Percentiles rank a stretch among this genome's conserved stretches.
Evolutionary conservation across 64 coral and sea anemone genomes (phyloP).

Genomic region (Trachythela sp.): DNA sequence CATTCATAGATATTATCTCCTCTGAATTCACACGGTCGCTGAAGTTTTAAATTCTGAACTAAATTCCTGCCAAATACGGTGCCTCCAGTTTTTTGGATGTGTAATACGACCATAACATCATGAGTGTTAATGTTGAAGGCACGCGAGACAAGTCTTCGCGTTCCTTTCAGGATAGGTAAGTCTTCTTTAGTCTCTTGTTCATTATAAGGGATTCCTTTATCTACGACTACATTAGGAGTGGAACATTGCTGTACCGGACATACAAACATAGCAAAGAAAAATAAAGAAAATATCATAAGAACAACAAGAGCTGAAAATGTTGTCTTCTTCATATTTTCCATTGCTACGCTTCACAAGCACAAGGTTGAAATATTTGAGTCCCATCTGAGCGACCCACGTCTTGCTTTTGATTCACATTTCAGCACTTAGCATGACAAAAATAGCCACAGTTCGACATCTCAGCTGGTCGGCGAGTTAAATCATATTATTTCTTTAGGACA

Average conservation of each 20-base stretch:
- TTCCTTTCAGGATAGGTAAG: not conserved
- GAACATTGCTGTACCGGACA: not conserved
- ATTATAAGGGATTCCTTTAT: not conserved
- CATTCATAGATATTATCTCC: slow-evolving; percentile 18
- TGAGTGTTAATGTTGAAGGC: not conserved
- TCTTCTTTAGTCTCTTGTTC: not conserved
- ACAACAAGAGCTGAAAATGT: not conserved
- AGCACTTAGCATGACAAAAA: slow-evolving; percentile 21
- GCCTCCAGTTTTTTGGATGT: slow-evolving; percentile 19
- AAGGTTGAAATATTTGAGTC: not conserved
- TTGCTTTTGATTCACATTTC: slow-evolving; percentile 15
- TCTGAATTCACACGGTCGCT: slow-evolving; percentile 13
- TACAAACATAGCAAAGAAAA: not conserved
- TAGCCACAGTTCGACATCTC: not conserved
- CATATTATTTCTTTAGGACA: not conserved
- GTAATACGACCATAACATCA: slow-evolving; percentile 9
- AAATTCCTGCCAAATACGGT: slow-evolving; percentile 4
- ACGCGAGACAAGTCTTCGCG: not conserved
- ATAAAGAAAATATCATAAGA: slow-evolving; percentile 9
- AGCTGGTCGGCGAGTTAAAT: slow-evolving; percentile 16
- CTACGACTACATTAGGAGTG: not conserved
- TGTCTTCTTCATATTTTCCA: slow-evolving; percentile 9
- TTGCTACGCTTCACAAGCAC: not conserved
- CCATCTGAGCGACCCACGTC: not conserved
- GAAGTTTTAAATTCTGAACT: slow-evolving; percentile 7